Base-by-base conservation (phyloP, 2,888 invertebrate genomes). In the Spodoptera exigua region DNA sequence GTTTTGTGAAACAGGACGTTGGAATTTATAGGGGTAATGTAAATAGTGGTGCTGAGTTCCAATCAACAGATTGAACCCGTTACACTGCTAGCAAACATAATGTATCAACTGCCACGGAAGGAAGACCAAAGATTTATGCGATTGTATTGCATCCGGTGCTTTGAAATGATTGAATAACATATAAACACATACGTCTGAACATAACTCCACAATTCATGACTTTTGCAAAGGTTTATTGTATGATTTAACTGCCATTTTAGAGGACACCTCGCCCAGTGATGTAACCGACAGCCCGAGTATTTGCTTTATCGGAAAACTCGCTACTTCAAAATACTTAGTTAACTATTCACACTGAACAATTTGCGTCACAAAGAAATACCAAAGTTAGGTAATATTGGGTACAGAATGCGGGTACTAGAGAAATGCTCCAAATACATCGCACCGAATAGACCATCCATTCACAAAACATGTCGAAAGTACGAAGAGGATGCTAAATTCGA, bases 1-100 rank as follows among this genome's bases (percentile, higher is more conserved):
- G 87, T 75, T 76, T 68, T 81, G 85, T 81, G 81, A 83, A 86
- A 84, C 85, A 85, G 83, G 82, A 85, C 81, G 83, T 81, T 47
- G 81, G 80, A 87, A 89, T 91, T 91, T 90, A 88, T 89, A 76
- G 81, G 67, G 80, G 78, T 83, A 85, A 85, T 76, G 80, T 89
- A 90, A 89, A 90, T 84, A 89, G 76, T 76, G 76, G 73, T 81
- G 82, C 70, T 80, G 83, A 85, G 79, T 81, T 79, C 81, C 84
- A 86, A 89, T 89, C 87, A 79, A 78, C 88, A 89, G 88, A 91
- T 89, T 88, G 86, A 77, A 83, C 68, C 67, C 59, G 70, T 64
- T 66, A 68, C 61, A 58, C 46, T 49, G 14, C 69, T 58, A 60
- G 70, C 78, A 81, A 84, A 84, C 82, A 83, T 70, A 78, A 61